Base-by-base conservation (phyloP, 2,113 vertebrate species). In the Dromaius novaehollandiae region DNA sequence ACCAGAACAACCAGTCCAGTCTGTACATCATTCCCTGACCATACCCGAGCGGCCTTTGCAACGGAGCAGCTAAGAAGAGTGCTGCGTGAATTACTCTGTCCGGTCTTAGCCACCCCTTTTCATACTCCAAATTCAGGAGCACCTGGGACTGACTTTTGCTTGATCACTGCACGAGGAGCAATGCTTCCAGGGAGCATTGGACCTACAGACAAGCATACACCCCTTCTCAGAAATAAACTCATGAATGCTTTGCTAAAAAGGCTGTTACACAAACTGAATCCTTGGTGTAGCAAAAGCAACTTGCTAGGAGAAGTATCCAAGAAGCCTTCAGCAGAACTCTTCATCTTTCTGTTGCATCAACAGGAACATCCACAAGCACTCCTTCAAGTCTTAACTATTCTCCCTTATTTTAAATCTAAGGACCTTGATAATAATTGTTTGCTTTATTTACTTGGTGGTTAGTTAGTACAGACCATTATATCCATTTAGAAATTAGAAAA, bases 391-490 rank as follows among this genome's bases (percentile, higher is more conserved):
- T 77, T 79, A 82, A 42, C 44, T 71, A 11, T 21, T 79, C 69
- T 78, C 34, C 69, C 14, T 93, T 64, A 42, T n/a, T 95, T 90
- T 44, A 36, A 44, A 71, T 10, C 38, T 46, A n/a, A 90, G 81
- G 13, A 13, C 25, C n/a, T n/a, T 38, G 34, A 25, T 6, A 26
- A 73, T 51, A 36, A 48, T 12, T 38, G 17, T 53, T 53, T 38
- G 51, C 28, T 16, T 50, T 70, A 22, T 10, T n/a, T n/a, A 50
- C 11, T 71, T 71, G 51, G 24, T 22, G 32, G 69, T 16, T 25
- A 56, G 46, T 50, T 48, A 50, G 34, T 71, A 36, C 46, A 51
- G 34, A 9, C 26, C n/a, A 34, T 14, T 36, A 7, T 53, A 38
- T 36, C n/a, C 11, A 9, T 30, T n/a, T 53, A 53, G 26, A 51